Conservation (phyloP, 1,140 invertebrate genomes). For the Pseudobourletiella spinata region DNA sequence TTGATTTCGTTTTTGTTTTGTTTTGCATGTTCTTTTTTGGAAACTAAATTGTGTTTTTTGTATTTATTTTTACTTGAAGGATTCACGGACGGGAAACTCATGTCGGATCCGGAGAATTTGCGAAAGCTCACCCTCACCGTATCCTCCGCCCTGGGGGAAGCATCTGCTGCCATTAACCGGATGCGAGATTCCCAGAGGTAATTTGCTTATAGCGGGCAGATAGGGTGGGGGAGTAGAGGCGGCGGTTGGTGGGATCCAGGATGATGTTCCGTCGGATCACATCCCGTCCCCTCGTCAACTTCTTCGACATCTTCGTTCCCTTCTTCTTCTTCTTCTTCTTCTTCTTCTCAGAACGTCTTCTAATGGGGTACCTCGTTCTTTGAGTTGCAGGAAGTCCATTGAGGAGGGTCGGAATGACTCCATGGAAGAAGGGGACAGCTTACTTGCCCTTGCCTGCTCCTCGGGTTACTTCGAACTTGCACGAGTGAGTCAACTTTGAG, state of each 20-base stretch:
- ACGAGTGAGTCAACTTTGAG: too few relatives aligned
- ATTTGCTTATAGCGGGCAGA: background rate
- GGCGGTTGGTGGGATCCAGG: too few relatives aligned
- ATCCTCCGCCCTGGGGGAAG: slow-evolving; percentile 88
- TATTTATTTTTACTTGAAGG: slow-evolving; percentile 10
- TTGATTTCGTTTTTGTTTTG: too few relatives aligned
- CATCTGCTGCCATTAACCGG: slow-evolving; percentile 83
- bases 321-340: too few relatives aligned
- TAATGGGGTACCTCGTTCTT: background rate
- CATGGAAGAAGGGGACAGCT: slow-evolving; percentile 83
- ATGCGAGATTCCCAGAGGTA: slow-evolving; percentile 56
- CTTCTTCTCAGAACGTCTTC: background rate
- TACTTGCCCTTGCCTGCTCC: slow-evolving; percentile 83
- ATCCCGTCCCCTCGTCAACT: too few relatives aligned
- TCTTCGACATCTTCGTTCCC: too few relatives aligned
- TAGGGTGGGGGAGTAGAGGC: background rate
- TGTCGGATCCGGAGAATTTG: slow-evolving; percentile 70
- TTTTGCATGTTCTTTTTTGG: too few relatives aligned
- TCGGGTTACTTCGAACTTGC: slow-evolving; percentile 89
- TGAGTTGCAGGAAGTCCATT: slow-evolving; percentile 56
- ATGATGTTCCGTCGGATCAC: too few relatives aligned
- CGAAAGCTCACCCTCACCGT: slow-evolving; percentile 76
- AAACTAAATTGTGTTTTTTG: too few relatives aligned
- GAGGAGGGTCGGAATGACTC: slow-evolving; percentile 85
- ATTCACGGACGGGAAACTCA: slow-evolving; percentile 58